Evolutionary conservation across 2,888 invertebrate species (phyloP).

Genomic region (Abrostola tripartita): DNA sequence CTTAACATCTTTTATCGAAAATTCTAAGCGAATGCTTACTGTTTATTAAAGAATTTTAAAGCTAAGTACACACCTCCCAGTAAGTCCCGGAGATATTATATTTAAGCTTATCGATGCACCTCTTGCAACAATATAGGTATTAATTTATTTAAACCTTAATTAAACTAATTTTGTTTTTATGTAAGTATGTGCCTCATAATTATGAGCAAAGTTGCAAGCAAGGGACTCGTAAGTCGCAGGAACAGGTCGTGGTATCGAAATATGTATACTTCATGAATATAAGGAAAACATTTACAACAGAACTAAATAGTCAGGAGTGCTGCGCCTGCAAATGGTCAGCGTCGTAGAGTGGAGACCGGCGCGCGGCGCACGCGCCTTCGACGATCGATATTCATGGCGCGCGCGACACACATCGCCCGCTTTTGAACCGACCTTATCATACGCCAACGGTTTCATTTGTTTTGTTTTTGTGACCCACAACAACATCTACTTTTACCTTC

Average conservation of each 20-base stretch:
- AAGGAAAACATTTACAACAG: too few species aligned
- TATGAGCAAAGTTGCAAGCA: too few species aligned
- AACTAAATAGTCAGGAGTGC: conserved; percentile 13
- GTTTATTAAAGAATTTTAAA: background rate
- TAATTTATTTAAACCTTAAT: too few species aligned
- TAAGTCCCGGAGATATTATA: too few species aligned
- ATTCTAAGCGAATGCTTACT: background rate
- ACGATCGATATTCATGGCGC: conserved; percentile 57
- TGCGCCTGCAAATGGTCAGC: background rate
- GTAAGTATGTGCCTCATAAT: too few species aligned
- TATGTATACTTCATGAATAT: too few species aligned
- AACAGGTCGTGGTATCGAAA: too few species aligned
- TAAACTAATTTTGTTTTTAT: too few species aligned
- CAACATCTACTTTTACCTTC: conserved; percentile 31
- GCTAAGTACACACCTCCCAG: too few species aligned
- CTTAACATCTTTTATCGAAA: background rate
- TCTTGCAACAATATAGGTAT: too few species aligned
- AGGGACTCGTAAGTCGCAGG: too few species aligned
- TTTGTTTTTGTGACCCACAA: conserved; percentile 50
- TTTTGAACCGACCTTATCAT: conserved; percentile 34
- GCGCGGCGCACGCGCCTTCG: conserved; percentile 25
- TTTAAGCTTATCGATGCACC: too few species aligned
- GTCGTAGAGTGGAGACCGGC: background rate
- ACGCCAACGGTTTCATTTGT: conserved; percentile 51
- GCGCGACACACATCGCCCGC: conserved; percentile 59